Base-by-base conservation (phyloP, 2,888 invertebrate genomes). In the Petrophora chlorosata region DNA sequence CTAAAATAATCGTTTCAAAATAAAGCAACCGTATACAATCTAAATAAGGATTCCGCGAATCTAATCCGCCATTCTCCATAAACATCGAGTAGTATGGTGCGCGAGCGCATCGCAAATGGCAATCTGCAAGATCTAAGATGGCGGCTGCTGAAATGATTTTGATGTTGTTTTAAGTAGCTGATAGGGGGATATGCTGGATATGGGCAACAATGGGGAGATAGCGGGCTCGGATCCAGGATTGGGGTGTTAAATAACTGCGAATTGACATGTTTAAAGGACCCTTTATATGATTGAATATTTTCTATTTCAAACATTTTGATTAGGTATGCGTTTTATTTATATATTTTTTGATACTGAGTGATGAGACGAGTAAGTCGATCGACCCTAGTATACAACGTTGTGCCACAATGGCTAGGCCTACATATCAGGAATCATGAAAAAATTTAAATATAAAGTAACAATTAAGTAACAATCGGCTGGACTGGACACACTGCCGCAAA, bases 151-250 rank as follows among this genome's bases (percentile, higher is more conserved):
- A 76, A 70, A 63, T 61, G 79, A 79, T 81, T 81, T 81, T 80
- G 80, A 82, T 82, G 79, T 77, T 73, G 69, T 62, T 75, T 68
- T 72, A 79, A 79, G 70, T 68, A 67, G 62, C 64, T 59, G 76
- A 80, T 82, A 82, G 70, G 53, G 58, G 43, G 52, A 56, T 60
- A 68, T 10, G 53, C 61, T 57, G 50, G 50, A 52, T 70, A 62
- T 63, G 70, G 67, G 32, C 42, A 55, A 70, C 64, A 66, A 70
- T 57, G 44, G 51, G 53, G 10, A 28, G 38, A 43, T 47, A 40
- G 35, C 12, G 14, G 10, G 12, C 51, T 52, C 26, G 13, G 8
- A 19, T 23, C 13, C n/a, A 36, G 14, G 8, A 25, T 12, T 15
- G 23, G n/a, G 13, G 49, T 43, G 36, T 49, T 3, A 17, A 29